phyloP scores from a whole-genome alignment of 2,113 vertebrate species.

The Nansenia antarctica region DNA sequence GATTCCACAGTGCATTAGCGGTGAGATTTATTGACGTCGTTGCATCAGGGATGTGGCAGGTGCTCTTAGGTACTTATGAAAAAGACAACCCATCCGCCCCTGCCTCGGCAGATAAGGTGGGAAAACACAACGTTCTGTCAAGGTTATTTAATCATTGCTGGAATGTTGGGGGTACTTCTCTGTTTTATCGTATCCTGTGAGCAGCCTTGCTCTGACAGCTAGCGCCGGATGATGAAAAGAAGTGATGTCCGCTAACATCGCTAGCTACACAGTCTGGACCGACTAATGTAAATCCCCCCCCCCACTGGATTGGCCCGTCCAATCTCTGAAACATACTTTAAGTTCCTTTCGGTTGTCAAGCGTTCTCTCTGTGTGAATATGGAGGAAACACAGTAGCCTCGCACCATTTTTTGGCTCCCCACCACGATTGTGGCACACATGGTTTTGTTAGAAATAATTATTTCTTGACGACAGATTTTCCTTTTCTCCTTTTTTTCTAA shows the following conservation, averaged over 20 bases:
- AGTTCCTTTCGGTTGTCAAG: too few relatives aligned
- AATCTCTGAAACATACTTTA: too few relatives aligned
- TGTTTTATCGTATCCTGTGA: conserved; percentile 54
- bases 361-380: too few relatives aligned
- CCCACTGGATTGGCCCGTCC: too few relatives aligned
- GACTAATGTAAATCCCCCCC: conserved; percentile 50
- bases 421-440: too few relatives aligned
- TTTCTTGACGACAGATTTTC: too few relatives aligned
- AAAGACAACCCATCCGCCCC: conserved; percentile 22
- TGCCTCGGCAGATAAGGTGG: conserved; percentile 46
- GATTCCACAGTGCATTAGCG: conserved; percentile 70
- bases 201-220: conserved; percentile 48
- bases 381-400: too few relatives aligned
- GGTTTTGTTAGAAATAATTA: too few relatives aligned
- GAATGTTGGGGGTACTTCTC: conserved; percentile 60
- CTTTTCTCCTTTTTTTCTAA: too few relatives aligned
- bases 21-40: conserved; percentile 74
- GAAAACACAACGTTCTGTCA: conserved; percentile 33
- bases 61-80: conserved; percentile 67
- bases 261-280: too few relatives aligned
- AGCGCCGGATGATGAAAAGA: conserved; percentile 49
- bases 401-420: too few relatives aligned
- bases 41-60: conserved; percentile 64
- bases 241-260: not conserved
- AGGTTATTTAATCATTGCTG: conserved; percentile 53